These are phyloP conservation scores for Tachina lurida DNA, from an alignment of 2,888 invertebrate species.

Conservation along the genomic window DNA sequence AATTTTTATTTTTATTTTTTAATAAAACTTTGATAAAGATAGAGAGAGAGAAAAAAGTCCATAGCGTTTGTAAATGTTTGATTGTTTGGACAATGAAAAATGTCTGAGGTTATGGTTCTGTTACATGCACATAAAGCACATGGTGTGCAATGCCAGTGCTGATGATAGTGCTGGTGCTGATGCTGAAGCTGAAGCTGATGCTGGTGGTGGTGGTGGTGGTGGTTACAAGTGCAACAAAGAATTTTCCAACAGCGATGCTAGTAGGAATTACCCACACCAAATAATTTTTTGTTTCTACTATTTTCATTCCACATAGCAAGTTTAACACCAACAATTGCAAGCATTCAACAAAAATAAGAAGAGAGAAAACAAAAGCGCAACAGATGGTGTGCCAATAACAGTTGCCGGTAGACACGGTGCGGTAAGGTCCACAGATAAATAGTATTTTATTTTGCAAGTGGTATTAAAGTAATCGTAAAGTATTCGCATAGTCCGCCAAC, in stretches of 20 bases:
- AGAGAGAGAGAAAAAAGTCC: slow-evolving; percentile 26
- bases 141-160: slow-evolving; percentile 48
- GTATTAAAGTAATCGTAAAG: slow-evolving; percentile 24
- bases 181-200: slow-evolving; percentile 13
- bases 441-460: slow-evolving; percentile 37
- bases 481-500: slow-evolving; percentile 49
- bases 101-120: slow-evolving; percentile 71
- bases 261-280: slow-evolving; percentile 61
- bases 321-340: slow-evolving; percentile 70
- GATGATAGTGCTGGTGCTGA: background rate
- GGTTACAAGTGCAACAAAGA: slow-evolving; percentile 64
- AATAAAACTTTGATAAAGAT: slow-evolving; percentile 33
- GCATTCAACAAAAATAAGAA: slow-evolving; percentile 34
- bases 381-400: slow-evolving; percentile 66
- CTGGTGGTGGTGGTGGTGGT: slow-evolving; percentile 43
- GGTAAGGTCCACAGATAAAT: slow-evolving; percentile 46
- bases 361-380: slow-evolving; percentile 49
- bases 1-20: background rate
- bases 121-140: slow-evolving; percentile 70
- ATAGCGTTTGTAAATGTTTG: slow-evolving; percentile 69
- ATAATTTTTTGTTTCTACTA: slow-evolving; percentile 21
- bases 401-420: slow-evolving; percentile 63
- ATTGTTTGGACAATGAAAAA: slow-evolving; percentile 72
- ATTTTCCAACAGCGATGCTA: slow-evolving; percentile 66
- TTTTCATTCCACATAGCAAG: slow-evolving; percentile 51